phyloP scores from a whole-genome alignment of 2,888 invertebrate species.

The Callyntrura guangdongensis region DNA sequence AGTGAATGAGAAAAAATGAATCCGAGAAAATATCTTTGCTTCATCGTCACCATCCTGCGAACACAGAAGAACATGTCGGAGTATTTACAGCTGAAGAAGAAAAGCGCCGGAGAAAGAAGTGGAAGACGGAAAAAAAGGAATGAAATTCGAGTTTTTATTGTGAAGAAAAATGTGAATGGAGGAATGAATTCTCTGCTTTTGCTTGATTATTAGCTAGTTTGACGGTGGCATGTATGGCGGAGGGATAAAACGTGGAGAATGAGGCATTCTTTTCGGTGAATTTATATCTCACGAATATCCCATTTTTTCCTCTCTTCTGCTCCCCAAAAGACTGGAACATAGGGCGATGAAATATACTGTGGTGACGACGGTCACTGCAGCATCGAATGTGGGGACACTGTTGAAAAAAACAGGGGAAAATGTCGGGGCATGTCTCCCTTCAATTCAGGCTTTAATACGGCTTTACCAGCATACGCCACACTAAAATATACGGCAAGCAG shows the following conservation, averaged over 20 bases:
- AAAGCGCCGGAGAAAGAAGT: background rate
- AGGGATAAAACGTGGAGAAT: slow-evolving; percentile 8
- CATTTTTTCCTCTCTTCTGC: background rate
- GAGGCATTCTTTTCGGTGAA: slow-evolving; percentile 34
- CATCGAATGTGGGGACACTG: background rate
- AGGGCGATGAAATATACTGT: background rate
- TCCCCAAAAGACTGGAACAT: background rate
- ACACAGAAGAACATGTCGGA: background rate
- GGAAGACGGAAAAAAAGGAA: slow-evolving; percentile 13
- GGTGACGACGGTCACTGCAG: background rate
- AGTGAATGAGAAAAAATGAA: slow-evolving; percentile 51
- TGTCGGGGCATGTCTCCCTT: background rate
- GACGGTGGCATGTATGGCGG: background rate
- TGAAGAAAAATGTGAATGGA: slow-evolving; percentile 44
- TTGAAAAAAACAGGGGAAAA: background rate
- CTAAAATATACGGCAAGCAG: background rate
- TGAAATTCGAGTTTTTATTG: slow-evolving; percentile 51
- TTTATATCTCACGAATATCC: slow-evolving; percentile 3
- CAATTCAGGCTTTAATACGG: background rate
- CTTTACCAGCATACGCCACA: no score
- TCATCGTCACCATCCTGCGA: slow-evolving; percentile 27
- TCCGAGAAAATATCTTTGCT: slow-evolving; percentile 34
- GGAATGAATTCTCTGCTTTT: slow-evolving; percentile 41
- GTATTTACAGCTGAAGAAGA: background rate
- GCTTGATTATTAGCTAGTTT: slow-evolving; percentile 47